Conservation (phyloP, 1,140 invertebrate genomes). For the Ridgeia piscesae region DNA sequence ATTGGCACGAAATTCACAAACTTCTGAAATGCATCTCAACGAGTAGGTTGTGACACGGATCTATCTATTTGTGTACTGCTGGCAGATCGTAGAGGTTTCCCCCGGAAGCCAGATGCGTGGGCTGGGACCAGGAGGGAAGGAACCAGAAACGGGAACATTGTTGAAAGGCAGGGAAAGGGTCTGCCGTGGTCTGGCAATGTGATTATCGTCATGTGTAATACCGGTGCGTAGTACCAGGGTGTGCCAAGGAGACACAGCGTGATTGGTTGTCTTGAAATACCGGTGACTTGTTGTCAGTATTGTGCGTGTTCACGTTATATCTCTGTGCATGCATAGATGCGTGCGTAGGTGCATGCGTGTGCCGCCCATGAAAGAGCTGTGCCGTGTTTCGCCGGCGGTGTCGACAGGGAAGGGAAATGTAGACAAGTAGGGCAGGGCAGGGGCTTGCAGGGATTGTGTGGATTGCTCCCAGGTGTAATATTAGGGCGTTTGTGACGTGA, state of each 20-base stretch:
- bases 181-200: background rate
- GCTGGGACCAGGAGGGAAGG: background rate
- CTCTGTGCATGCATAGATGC: background rate
- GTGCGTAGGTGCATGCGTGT: too few species aligned
- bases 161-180: background rate
- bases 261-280: background rate
- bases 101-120: too few species aligned
- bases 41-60: background rate
- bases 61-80: background rate
- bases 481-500: background rate
- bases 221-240: background rate
- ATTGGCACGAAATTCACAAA: background rate
- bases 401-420: background rate
- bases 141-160: background rate
- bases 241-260: background rate
- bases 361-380: background rate
- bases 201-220: background rate
- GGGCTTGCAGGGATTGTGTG: background rate
- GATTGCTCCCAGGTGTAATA: constrained; percentile 4
- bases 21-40: background rate
- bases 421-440: background rate
- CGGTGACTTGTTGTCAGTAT: background rate
- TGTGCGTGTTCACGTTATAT: background rate
- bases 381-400: background rate
- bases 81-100: background rate